Evolutionary conservation across 1,140 invertebrate species (phyloP), one percentile per base, ranked within the genome.

Genomic region (Achroia grisella): DNA sequence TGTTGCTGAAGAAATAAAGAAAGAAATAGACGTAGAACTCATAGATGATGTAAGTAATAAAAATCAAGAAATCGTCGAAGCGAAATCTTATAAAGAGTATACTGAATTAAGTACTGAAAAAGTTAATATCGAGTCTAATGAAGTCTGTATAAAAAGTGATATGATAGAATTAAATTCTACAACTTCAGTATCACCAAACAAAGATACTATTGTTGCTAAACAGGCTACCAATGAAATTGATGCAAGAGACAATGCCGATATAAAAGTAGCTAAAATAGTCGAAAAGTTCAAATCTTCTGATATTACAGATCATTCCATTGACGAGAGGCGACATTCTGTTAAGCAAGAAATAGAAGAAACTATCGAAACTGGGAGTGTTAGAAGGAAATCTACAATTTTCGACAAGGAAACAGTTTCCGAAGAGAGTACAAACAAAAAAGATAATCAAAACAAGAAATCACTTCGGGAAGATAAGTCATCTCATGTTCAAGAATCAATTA

Each of bases 1-100:
- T 8, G 57, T 69, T 6, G 49, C 61, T 2, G 62, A 72, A 36
- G 47, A 71, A 39, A 70, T 69, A 11, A 68, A 62, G 30, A 57
- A 65, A 48, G 70, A 75, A 44, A 66, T 73, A 10, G 54, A 56
- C 15, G 27, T 52, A 8, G 57, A 51, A 56, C 9, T 55, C 4
- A 9, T 10, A 10, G 46, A 51, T 29, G n/a, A 12, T 23, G 9
- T 15, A 13, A 35, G 30, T 30, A 39, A 37, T 0, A 11, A n/a
- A 2, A 33, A 29, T 31, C 2, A 14, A 10, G 17, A 14, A 10
- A 31, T 10, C 10, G 35, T 35, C 9, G 28, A 47, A 29, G 17
- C 36, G 11, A 43, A 48, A 42, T 40, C 27, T 39, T 34, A 28
- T 10, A 37, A 43, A 34, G 33, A 51, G 4, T 11, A 9, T n/a